Conservation (phyloP, 35 echinoderm and acorn worm genomes). For the Anneissia japonica region DNA sequence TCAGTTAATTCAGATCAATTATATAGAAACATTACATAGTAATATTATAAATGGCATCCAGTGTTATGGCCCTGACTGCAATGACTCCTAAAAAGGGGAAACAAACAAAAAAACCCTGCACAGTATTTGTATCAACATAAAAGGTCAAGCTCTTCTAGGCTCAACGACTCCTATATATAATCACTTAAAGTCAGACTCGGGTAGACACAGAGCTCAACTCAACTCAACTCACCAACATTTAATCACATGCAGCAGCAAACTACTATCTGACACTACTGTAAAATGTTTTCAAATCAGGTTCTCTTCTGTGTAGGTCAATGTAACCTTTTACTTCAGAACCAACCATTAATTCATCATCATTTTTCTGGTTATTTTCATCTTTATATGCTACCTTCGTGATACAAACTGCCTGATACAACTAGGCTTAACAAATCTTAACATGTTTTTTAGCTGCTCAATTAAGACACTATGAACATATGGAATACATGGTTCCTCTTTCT, state of each 20-base stretch:
- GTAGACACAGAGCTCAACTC: too few species aligned
- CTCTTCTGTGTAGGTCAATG: neutral
- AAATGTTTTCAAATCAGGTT: neutral
- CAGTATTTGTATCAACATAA: too few species aligned
- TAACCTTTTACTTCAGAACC: neutral
- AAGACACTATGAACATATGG: conserved; percentile 30
- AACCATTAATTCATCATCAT: conserved; percentile 5
- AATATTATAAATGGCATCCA: too few species aligned
- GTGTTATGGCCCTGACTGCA: too few species aligned
- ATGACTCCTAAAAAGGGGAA: too few species aligned
- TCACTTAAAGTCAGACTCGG: too few species aligned
- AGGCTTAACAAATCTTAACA: conserved; percentile 21
- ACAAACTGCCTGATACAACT: neutral
- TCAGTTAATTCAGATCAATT: too few species aligned
- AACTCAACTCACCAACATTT: too few species aligned
- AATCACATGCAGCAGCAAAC: conserved; percentile 16
- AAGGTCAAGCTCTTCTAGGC: too few species aligned
- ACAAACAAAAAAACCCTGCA: too few species aligned
- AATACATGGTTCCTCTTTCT: conserved; percentile 58
- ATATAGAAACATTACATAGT: too few species aligned
- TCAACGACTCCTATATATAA: too few species aligned
- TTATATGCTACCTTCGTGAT: conserved; percentile 3
- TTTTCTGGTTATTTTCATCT: conserved; percentile 14
- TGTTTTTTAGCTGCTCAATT: conserved; percentile 9
- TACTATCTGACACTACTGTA: conserved; percentile 8